Evolutionary conservation across 2,797 vertebrate species (phyloP), one percentile per base, ranked within the genome.

Genomic region (Neomorphus geoffroyi): DNA sequence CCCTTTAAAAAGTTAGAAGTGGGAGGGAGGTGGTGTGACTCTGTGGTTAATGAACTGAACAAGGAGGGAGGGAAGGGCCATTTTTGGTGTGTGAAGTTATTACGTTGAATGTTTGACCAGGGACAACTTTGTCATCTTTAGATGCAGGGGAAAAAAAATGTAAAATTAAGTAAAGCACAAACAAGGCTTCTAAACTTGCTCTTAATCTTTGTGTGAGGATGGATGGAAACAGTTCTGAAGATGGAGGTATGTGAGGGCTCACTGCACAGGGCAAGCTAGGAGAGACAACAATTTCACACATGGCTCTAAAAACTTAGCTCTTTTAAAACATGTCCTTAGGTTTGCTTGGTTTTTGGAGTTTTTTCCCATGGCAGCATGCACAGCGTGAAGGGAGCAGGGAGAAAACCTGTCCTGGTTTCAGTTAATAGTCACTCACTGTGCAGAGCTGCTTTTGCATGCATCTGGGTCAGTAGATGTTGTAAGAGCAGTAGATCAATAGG

Each of bases 271-370:
- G 21, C 8, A 1, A 5, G 7, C 37, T 69, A 2, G 2, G 30
- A 27, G 41, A 57, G 22, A 15, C 7, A 23, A 4, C 6, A 1
- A 12, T 80, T 65, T 23, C 7, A 43, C 39, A 15, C 0, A 1
- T 0, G 0, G 23, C 37, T 43, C 13, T 61, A 4, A 57, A 67
- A 73, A 4, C 12, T 18, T 37, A 21, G 7, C 43, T 73, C 41
- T 56, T 39, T 45, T 33, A 19, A 48, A 10, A 18, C 6, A 2
- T 5, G 0, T 41, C 27, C 12, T 45, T 35, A 14, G 21, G 27
- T 80, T 79, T 14, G 10, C 21, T 43, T 39, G 10, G n/a, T n/a
- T n/a, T 26, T 61, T 90, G 35, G n/a, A n/a, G n/a, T n/a, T 74
- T 21, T 23, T 78, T 41, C 14, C 33, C 2, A 2, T 12, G 32